These are phyloP conservation scores for Euthynnus affinis DNA, from an alignment of 2,797 vertebrate genomes.

Conservation along the genomic window DNA sequence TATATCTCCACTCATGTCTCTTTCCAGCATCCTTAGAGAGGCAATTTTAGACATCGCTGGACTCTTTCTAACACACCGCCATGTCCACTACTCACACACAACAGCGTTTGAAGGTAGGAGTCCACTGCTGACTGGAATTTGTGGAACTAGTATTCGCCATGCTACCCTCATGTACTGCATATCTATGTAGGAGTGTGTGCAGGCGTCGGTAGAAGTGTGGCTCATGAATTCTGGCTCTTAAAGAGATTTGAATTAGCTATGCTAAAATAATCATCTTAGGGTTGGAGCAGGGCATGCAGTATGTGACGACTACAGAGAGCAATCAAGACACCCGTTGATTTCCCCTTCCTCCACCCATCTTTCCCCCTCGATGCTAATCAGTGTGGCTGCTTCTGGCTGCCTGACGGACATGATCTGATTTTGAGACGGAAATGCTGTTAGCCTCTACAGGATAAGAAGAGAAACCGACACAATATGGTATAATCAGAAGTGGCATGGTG, in stretches of 20 bases:
- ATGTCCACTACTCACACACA: slow-evolving; percentile 4
- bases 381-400: slow-evolving; percentile 57
- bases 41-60: neutral
- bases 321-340: slow-evolving; percentile 62
- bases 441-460: slow-evolving; percentile 19
- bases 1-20: neutral
- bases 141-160: slow-evolving; percentile 6
- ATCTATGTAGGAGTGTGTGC: neutral
- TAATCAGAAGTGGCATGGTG: slow-evolving; percentile 8
- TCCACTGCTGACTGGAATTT: neutral
- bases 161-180: neutral
- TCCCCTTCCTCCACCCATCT: slow-evolving; percentile 41
- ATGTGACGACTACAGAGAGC: slow-evolving; percentile 48
- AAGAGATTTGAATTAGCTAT: slow-evolving; percentile 29
- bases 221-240: neutral
- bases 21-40: neutral
- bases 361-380: slow-evolving; percentile 66
- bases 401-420: slow-evolving; percentile 54
- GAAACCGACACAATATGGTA: neutral
- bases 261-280: slow-evolving; percentile 61
- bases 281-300: slow-evolving; percentile 25
- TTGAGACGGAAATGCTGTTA: slow-evolving; percentile 37
- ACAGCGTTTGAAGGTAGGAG: neutral
- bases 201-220: neutral
- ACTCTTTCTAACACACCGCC: neutral